Percentiles rank a stretch among this genome's conserved stretches.
Evolutionary conservation across 2,888 invertebrate genomes (phyloP).

Genomic region (Philereme vetulata): DNA sequence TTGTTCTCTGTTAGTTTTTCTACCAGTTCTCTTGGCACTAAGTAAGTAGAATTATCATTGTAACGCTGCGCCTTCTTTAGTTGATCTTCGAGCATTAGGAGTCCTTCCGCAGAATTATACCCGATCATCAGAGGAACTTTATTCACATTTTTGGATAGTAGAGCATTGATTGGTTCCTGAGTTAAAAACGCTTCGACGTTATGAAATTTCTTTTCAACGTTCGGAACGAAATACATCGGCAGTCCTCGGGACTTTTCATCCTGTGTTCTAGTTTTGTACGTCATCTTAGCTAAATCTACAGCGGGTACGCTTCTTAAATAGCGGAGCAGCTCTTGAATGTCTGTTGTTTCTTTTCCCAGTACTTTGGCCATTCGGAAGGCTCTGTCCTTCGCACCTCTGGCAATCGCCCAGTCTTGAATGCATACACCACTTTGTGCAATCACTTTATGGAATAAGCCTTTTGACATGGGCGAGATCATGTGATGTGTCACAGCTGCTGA

Average conservation of each 20-base stretch:
- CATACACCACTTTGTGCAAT: conserved; percentile 69
- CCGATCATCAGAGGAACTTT: conserved; percentile 61
- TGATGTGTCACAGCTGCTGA: conserved; percentile 63
- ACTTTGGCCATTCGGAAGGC: conserved; percentile 58
- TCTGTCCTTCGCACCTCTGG: conserved; percentile 47
- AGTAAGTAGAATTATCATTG: conserved; percentile 51
- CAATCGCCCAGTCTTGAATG: conserved; percentile 57
- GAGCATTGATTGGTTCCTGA: conserved; percentile 50
- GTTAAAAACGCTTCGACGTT: conserved; percentile 55
- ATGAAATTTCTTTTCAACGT: conserved; percentile 58
- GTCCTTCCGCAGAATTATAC: conserved; percentile 62
- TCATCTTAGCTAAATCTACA: conserved; percentile 49
- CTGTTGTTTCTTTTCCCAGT: conserved; percentile 58
- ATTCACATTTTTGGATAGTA: conserved; percentile 50
- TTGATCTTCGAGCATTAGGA: conserved; percentile 46
- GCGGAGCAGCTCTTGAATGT: conserved; percentile 52
- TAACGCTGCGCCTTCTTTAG: conserved; percentile 46
- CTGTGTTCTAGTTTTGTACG: conserved; percentile 47
- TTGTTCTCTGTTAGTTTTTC: conserved; percentile 44
- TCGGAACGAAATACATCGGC: conserved; percentile 60
- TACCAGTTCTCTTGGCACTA: conserved; percentile 57
- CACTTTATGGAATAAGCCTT: conserved; percentile 65
- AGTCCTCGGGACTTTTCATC: conserved; percentile 57
- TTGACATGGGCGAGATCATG: conserved; percentile 68
- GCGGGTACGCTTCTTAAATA: conserved; percentile 56